These are phyloP conservation scores for Lagenorhynchus albirostris DNA, from an alignment of 2,113 vertebrate species.

Conservation along the genomic window DNA sequence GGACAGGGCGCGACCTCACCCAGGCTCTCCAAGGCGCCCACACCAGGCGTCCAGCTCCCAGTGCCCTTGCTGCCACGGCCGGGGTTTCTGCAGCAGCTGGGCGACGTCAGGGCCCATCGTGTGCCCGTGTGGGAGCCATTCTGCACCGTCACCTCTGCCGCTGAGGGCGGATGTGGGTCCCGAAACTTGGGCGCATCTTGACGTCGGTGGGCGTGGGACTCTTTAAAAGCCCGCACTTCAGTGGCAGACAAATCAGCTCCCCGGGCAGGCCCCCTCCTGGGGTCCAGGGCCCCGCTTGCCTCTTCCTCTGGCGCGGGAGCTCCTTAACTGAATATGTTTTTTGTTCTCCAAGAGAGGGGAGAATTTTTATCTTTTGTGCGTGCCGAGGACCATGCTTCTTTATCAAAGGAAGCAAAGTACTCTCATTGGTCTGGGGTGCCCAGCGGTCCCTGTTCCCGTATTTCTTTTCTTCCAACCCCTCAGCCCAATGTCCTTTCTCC, in stretches of 20 bases:
- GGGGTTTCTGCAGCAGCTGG: neutral
- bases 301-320: neutral
- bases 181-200: neutral
- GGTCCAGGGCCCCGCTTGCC: neutral
- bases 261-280: neutral
- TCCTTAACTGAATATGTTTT: neutral
- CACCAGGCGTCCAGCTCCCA: neutral
- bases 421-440: neutral
- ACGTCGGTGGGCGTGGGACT: accelerated
- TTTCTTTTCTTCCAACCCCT: neutral
- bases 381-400: neutral
- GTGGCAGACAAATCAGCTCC: neutral
- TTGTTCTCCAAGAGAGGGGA: neutral
- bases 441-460: neutral
- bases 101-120: neutral
- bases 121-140: neutral
- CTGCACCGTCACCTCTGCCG: neutral
- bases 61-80: too few species aligned
- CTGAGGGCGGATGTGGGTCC: neutral
- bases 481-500: neutral
- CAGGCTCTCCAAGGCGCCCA: neutral
- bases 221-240: neutral
- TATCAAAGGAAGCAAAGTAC: neutral
- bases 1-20: neutral
- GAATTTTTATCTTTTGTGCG: neutral